Evolutionary conservation across 2,888 invertebrate genomes (phyloP).

Genomic region (Coenonympha glycerion): DNA sequence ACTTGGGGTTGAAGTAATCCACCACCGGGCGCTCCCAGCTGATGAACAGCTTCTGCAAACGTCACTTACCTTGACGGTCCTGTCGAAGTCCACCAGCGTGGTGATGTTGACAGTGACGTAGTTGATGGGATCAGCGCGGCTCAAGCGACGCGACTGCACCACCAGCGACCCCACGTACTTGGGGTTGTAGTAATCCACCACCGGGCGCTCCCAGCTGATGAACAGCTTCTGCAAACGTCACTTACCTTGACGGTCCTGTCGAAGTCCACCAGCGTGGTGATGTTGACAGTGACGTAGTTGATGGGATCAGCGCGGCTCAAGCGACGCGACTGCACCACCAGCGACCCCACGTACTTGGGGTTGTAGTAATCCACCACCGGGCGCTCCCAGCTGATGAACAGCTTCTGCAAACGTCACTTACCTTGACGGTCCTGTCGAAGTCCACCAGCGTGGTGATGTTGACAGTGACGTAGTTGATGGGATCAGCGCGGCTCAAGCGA

Average conservation of each 20-base stretch:
- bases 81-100: not conserved
- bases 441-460: not conserved
- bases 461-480: not conserved
- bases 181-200: not conserved
- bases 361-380: not conserved
- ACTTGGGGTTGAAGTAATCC: not conserved
- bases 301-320: not conserved
- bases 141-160: not conserved
- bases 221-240: too few species aligned
- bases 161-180: not conserved
- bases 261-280: not conserved
- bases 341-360: not conserved
- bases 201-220: not conserved
- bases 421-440: not conserved
- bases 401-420: too few species aligned
- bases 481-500: not conserved
- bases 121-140: not conserved
- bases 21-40: not conserved
- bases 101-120: not conserved
- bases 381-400: too few species aligned
- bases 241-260: not conserved
- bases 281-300: not conserved
- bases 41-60: too few species aligned
- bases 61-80: not conserved
- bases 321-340: not conserved